Conservation (phyloP, 2,113 vertebrate species). For the Podarcis cretensis region DNA sequence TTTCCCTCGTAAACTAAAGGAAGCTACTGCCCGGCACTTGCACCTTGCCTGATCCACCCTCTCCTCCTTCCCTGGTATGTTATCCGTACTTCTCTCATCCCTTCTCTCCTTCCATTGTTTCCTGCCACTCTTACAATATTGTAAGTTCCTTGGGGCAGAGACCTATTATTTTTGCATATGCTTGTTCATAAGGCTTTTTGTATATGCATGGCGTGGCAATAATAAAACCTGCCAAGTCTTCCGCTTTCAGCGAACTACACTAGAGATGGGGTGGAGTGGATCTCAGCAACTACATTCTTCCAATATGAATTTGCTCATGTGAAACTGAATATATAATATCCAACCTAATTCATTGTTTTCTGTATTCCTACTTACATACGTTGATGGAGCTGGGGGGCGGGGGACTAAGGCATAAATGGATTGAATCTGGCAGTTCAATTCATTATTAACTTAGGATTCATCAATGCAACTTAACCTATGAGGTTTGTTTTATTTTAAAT, state of each 20-base stretch:
- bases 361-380: not conserved
- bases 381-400: not conserved
- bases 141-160: not conserved
- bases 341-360: not conserved
- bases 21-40: not conserved
- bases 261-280: too few species aligned
- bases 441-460: not conserved
- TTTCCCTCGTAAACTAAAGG: not conserved
- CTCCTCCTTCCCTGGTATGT: not conserved
- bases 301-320: not conserved
- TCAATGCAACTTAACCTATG: not conserved
- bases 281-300: not conserved
- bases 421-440: not conserved
- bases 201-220: not conserved
- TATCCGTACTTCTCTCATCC: not conserved
- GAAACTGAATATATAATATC: not conserved
- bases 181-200: not conserved
- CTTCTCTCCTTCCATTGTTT: not conserved
- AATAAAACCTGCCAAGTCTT: not conserved
- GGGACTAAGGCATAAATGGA: not conserved
- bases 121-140: not conserved
- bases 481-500: not conserved
- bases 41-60: not conserved
- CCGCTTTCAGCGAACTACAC: not conserved
- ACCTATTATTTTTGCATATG: not conserved